Conservation (phyloP, 2,797 vertebrate genomes). For the Myotis pilosus region DNA sequence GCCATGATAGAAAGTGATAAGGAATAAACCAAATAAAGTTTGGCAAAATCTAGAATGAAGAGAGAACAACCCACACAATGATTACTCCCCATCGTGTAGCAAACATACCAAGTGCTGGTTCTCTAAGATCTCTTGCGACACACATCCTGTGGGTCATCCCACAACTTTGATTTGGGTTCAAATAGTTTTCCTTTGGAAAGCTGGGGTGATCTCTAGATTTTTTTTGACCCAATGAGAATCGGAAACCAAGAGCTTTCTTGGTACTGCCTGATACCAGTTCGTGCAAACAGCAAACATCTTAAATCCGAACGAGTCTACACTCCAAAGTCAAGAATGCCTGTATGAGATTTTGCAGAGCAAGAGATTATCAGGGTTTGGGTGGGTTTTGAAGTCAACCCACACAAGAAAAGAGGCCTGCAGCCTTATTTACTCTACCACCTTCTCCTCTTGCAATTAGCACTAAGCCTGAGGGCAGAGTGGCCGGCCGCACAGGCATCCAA, state of each 20-base stretch:
- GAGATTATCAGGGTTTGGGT: neutral
- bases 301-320: neutral
- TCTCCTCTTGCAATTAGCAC: neutral
- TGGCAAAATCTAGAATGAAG: neutral
- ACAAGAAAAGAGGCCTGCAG: neutral
- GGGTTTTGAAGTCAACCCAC: neutral
- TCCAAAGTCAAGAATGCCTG: slow-evolving; percentile 35
- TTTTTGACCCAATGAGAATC: neutral
- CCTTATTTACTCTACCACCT: slow-evolving; percentile 25
- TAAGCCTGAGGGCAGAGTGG: neutral
- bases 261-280: neutral
- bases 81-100: neutral
- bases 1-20: neutral
- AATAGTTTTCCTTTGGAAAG: slow-evolving; percentile 17
- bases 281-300: slow-evolving; percentile 27
- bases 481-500: neutral
- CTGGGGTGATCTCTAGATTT: neutral
- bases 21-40: neutral
- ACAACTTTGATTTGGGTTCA: neutral
- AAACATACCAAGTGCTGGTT: neutral
- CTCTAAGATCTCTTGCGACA: neutral
- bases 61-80: neutral
- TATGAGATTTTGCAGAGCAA: slow-evolving; percentile 40
- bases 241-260: neutral
- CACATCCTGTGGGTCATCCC: neutral